These are phyloP conservation scores for Puma concolor DNA, from an alignment of 2,113 vertebrate genomes.

Conservation along the genomic window DNA sequence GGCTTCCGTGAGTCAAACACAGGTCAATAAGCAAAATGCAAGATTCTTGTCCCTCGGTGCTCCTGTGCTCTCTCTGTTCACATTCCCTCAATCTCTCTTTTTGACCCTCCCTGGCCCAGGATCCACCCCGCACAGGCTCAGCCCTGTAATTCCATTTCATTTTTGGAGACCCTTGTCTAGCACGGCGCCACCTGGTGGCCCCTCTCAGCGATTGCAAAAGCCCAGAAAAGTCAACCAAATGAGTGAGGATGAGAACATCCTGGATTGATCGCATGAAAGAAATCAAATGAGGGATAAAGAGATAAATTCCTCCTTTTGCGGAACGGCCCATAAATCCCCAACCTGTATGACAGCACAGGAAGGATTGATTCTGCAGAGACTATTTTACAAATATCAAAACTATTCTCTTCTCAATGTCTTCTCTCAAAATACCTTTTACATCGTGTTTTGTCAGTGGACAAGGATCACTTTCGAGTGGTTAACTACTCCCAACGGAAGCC, in stretches of 20 bases:
- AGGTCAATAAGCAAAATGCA: background rate
- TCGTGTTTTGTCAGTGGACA: background rate
- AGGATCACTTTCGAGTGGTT: slow-evolving; percentile 71
- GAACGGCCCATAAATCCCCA: background rate
- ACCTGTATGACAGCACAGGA: background rate
- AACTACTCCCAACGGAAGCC: background rate
- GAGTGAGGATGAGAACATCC: background rate
- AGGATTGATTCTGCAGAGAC: background rate
- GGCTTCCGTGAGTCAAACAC: accelerated
- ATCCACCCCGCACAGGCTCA: accelerated
- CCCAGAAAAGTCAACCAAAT: accelerated
- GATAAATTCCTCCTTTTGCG: background rate
- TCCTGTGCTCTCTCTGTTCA: background rate
- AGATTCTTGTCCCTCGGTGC: accelerated
- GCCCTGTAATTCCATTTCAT: accelerated
- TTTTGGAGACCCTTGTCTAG: background rate
- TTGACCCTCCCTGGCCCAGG: background rate
- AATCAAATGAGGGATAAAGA: background rate
- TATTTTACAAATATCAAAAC: slow-evolving; percentile 55
- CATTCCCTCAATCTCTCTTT: background rate
- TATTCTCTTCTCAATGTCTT: background rate
- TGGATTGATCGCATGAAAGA: background rate
- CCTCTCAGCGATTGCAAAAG: background rate
- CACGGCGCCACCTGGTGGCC: slow-evolving; percentile 82
- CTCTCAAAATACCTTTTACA: slow-evolving; percentile 18